These are phyloP conservation scores for Pristis pectinata DNA, from an alignment of 2,797 vertebrate genomes.

Conservation along the genomic window DNA sequence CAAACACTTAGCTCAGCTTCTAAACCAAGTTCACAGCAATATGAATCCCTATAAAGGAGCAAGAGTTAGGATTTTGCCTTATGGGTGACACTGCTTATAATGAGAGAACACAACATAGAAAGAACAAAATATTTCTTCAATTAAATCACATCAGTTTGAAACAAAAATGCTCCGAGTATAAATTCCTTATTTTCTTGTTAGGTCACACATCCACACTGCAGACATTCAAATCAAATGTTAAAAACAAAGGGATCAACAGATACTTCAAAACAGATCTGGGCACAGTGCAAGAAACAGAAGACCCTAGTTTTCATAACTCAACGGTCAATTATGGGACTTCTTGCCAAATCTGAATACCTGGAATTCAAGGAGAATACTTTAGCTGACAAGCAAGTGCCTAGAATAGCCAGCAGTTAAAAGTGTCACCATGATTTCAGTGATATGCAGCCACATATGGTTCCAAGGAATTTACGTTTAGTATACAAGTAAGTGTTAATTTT, in stretches of 20 bases:
- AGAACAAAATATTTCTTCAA: background rate
- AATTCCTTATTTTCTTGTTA: background rate
- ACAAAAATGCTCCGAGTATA: background rate
- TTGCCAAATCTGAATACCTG: background rate
- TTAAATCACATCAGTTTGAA: background rate
- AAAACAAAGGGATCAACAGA: background rate
- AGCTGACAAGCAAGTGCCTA: background rate
- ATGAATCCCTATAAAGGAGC: background rate
- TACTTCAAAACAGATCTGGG: background rate
- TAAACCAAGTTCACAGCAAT: background rate
- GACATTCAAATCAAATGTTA: background rate
- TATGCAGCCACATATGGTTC: background rate
- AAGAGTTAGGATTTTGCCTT: background rate
- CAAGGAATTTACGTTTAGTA: background rate
- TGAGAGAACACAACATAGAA: background rate
- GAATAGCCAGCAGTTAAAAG: background rate
- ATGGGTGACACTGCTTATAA: too few relatives aligned
- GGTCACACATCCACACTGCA: background rate
- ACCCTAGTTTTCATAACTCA: background rate
- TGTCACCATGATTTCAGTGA: background rate
- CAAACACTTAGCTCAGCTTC: background rate
- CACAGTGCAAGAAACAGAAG: background rate
- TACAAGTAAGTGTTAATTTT: background rate
- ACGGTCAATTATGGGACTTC: background rate
- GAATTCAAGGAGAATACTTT: background rate